Base-by-base conservation (phyloP, 2,113 vertebrate genomes). In the Spermophilus dauricus region DNA sequence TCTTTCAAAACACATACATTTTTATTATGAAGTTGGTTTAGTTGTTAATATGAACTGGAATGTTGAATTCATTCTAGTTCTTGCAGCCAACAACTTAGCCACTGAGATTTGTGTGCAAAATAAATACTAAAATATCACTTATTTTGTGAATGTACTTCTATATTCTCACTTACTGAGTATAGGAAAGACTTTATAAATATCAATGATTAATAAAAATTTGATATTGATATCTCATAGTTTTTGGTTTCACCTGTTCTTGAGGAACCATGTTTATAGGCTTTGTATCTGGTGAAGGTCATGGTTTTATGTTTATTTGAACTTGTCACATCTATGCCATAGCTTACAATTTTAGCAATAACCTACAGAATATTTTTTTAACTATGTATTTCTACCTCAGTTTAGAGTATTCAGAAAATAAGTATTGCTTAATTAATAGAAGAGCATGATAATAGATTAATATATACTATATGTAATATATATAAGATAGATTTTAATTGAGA, bases 231-330 rank as follows among this genome's bases (percentile, higher is more conserved):
- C 65, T 4, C 22, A 34, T 37, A 30, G 32, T 9, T 78, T 94
- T 86, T 84, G 12, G 2, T 61, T 45, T 81, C 51, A 37, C 48
- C 45, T 89, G 34, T 88, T 94, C 92, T 76, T 76, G 58, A 91
- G 86, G 86, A 91, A 92, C 28, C 34, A n/a, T 3, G 34, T 18
- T 73, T 89, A 48, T 0, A 34, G 48, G 63, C 39, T 69, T 4
- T 18, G 5, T 34, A 42, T 78, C 86, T 85, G 45, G 8, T 45
- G 26, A 84, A 20, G 17, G 48, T 75, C 32, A 26, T 63, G n/a
- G 20, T 58, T 83, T 75, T 69, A 9, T 75, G 37, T 22, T 95
- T 90, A n/a, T 89, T 91, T 89, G 81, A 67, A 18, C 86, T 94
- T 22, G 58, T 91, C 37, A 16, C 81, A 58, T 78, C 39, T 51